A percentile compares a stretch with the other conserved stretches of the same genome.
These are phyloP conservation scores for Apostichopus japonicus DNA, from an alignment of 35 echinoderm and acorn worm species.

Conservation along the genomic window DNA sequence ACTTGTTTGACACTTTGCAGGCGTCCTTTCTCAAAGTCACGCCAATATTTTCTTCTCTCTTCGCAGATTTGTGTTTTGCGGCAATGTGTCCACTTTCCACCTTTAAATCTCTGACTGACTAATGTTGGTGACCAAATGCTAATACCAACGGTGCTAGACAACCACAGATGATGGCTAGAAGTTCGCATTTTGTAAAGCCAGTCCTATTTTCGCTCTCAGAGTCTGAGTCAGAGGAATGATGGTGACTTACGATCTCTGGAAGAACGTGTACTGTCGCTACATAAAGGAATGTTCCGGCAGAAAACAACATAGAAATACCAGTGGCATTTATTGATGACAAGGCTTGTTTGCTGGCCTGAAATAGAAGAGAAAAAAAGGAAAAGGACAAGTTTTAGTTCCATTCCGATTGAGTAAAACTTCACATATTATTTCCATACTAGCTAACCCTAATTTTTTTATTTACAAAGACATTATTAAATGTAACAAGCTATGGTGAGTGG, in stretches of 20 bases:
- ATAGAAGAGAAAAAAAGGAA: constrained; percentile 37
- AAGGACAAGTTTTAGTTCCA: neutral
- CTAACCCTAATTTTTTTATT: too few species aligned
- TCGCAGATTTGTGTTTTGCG: too few species aligned
- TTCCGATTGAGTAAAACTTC: too few species aligned
- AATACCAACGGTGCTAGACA: constrained; percentile 86
- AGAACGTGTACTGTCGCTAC: constrained; percentile 99
- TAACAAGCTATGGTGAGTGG: too few species aligned
- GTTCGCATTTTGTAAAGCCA: constrained; percentile 82
- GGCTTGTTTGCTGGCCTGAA: constrained; percentile 95
- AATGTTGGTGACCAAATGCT: constrained; percentile 92
- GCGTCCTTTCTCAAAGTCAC: too few species aligned
- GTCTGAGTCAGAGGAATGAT: constrained; percentile 69
- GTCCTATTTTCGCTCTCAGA: constrained; percentile 61
- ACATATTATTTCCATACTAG: too few species aligned
- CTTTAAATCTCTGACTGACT: neutral
- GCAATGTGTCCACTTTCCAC: too few species aligned
- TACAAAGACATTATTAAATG: too few species aligned
- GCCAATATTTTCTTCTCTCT: too few species aligned
- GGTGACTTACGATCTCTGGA: constrained; percentile 82
- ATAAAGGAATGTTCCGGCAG: constrained; percentile 98
- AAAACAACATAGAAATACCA: constrained; percentile 98
- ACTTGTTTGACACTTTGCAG: too few species aligned
- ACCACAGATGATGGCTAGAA: constrained; percentile 76
- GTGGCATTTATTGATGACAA: constrained; percentile 94